Evolutionary conservation across 2,797 vertebrate genomes (phyloP), one percentile per base, ranked within the genome.

Genomic region (Naso thynnoides): DNA sequence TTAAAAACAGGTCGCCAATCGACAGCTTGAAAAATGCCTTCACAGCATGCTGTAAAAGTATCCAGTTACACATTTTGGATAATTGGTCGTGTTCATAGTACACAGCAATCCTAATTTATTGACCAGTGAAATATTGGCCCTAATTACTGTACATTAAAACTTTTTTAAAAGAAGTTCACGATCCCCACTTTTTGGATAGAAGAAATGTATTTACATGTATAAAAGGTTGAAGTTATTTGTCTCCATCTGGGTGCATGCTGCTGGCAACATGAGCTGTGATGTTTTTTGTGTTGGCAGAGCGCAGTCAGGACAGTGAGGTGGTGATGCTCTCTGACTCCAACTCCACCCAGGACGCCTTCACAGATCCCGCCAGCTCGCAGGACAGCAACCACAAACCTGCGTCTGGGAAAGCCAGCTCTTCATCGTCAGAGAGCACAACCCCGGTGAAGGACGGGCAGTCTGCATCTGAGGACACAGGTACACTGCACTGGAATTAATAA

Each of bases 341-440:
- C 91, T 99, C 98, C n/a, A 97, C 97, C 6, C 97, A 99, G 91
- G 98, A 99, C 49, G 95, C 96, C 85, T 99, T 99, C 86, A 95
- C 92, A 5, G 98, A 99, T 74, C 96, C 96, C 10, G 77, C 96
- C 84, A 96, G 94, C 87, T 98, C 95, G 2, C 96, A 97, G 78
- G 98, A 99, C 89, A 96, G 95, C 86, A 94, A 90, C 60, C 96
- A 95, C 88, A 98, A 96, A 83, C 79, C 93, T 11, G 93, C 85
- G 53, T 85, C 93, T 16, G 96, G 94, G 60, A 98, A 97, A 87
- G 8, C 86, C 36, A 86, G 91, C 53, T 74, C 91, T 53, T 90
- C 91, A 10, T 92, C 92, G 0, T 94, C 94, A 2, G 97, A 97
- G 31, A 84, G 91, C 19, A 91, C 89, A 29, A 79, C 93, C 0